Percentiles rank a stretch among this genome's conserved stretches.
These are phyloP conservation scores for Ips typographus DNA, from an alignment of 1,140 invertebrate species.

Conservation along the genomic window DNA sequence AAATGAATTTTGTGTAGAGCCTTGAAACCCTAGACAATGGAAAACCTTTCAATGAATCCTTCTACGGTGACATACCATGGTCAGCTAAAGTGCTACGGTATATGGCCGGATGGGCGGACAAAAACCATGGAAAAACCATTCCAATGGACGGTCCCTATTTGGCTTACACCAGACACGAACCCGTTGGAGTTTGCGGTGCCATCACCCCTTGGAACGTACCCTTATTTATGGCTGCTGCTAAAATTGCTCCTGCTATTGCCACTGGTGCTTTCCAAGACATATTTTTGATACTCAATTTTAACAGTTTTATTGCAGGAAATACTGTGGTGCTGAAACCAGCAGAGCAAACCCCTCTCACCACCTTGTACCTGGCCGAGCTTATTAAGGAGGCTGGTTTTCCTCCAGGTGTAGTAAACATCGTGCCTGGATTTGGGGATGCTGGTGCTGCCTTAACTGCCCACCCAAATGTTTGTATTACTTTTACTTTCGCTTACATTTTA, in stretches of 20 bases:
- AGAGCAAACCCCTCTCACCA: constrained; percentile 94
- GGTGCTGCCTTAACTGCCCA: constrained; percentile 82
- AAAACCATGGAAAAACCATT: constrained; percentile 86
- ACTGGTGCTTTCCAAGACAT: constrained; percentile 66
- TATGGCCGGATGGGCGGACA: constrained; percentile 86
- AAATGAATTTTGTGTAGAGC: constrained; percentile 60
- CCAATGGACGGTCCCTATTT: constrained; percentile 88
- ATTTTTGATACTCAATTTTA: constrained; percentile 49
- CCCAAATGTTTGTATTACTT: constrained; percentile 43
- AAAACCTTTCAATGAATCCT: constrained; percentile 81
- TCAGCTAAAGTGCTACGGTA: constrained; percentile 73
- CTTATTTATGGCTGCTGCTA: constrained; percentile 94
- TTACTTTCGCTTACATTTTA: constrained; percentile 52
- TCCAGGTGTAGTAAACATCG: constrained; percentile 82
- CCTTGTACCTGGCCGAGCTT: constrained; percentile 85
- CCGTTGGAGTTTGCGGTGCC: constrained; percentile 95
- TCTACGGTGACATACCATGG: constrained; percentile 70
- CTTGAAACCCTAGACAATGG: constrained; percentile 95
- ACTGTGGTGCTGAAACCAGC: constrained; percentile 89
- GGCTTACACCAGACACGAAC: constrained; percentile 91
- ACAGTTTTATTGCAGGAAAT: neutral
- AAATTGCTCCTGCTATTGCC: constrained; percentile 67
- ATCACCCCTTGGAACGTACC: constrained; percentile 99
- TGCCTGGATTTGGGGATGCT: constrained; percentile 86
- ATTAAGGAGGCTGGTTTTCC: constrained; percentile 86